phyloP scores from a whole-genome alignment of 2,113 vertebrate species.

The Xiphophorus maculatus region DNA sequence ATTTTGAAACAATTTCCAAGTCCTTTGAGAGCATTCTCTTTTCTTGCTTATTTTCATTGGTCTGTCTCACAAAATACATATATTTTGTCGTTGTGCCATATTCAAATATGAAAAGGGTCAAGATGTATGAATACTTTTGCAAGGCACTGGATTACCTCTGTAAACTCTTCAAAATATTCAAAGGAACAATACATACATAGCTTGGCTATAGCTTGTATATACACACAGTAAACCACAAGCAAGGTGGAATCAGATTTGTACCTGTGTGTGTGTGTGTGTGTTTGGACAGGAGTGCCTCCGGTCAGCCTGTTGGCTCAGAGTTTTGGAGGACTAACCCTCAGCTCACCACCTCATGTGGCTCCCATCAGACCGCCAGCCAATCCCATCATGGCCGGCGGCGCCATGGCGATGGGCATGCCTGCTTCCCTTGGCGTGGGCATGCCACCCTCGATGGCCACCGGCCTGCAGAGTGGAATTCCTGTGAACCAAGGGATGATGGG shows the following conservation, averaged over 20 bases:
- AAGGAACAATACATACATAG: background rate
- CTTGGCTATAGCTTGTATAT: no score
- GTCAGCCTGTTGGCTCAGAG: conserved; percentile 89
- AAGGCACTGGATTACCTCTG: background rate
- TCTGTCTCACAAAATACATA: background rate
- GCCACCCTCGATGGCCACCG: conserved; percentile 84
- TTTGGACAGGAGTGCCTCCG: conserved; percentile 85
- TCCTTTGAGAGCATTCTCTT: no score
- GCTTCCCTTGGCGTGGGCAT: conserved; percentile 42
- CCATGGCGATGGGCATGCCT: conserved; percentile 78
- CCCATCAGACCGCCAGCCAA: conserved; percentile 81
- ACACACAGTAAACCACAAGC: background rate
- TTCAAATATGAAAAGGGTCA: background rate
- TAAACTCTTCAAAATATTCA: no score
- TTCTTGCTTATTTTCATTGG: background rate
- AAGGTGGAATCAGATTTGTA: conserved; percentile 7
- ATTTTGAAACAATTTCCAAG: no score
- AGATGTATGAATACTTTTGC: background rate
- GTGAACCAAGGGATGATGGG: conserved; percentile 89
- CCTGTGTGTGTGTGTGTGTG: conserved; percentile 3
- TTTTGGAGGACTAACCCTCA: conserved; percentile 90
- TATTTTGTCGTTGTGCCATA: background rate
- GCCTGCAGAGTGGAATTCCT: conserved; percentile 74
- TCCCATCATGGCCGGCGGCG: conserved; percentile 79
- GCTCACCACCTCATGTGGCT: conserved; percentile 80